These are phyloP conservation scores for Marronus borbonicus DNA, from an alignment of 2,888 invertebrate genomes.

Conservation along the genomic window DNA sequence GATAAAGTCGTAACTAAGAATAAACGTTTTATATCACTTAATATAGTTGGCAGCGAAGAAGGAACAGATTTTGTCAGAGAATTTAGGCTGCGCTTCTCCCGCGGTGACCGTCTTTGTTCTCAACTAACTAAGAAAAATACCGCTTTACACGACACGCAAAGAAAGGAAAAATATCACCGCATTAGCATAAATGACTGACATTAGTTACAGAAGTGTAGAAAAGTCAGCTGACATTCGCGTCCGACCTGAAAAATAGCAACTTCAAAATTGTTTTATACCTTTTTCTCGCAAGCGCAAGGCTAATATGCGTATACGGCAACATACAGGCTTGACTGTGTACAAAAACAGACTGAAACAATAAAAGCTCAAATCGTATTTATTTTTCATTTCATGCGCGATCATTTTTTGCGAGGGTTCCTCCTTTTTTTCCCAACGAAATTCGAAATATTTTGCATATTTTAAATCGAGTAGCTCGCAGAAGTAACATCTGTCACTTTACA, in stretches of 20 bases:
- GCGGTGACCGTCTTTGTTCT: not conserved
- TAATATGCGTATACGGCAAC: not conserved
- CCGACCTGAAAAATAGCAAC: slow-evolving; percentile 18
- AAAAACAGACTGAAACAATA: not conserved
- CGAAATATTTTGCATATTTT: too few species aligned
- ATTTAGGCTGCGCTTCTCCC: not conserved
- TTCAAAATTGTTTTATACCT: slow-evolving; percentile 12
- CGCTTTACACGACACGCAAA: slow-evolving; percentile 8
- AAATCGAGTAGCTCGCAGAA: too few species aligned
- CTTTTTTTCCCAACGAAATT: too few species aligned
- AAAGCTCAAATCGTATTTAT: not conserved
- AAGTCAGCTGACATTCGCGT: slow-evolving; percentile 32
- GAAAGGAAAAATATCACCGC: slow-evolving; percentile 24
- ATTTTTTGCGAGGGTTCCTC: too few species aligned
- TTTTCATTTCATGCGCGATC: slow-evolving; percentile 1
- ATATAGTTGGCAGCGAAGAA: not conserved
- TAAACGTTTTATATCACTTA: too few species aligned
- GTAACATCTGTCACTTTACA: too few species aligned
- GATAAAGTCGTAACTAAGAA: too few species aligned
- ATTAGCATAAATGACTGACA: slow-evolving; percentile 41
- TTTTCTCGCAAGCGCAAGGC: not conserved
- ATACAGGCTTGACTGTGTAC: not conserved
- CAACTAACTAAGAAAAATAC: slow-evolving; percentile 35
- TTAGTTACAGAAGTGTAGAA: slow-evolving; percentile 42
- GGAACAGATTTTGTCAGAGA: not conserved